These are phyloP conservation scores for Umimayanthus kanabou DNA, from an alignment of 92 coral and sea anemone species.

Conservation along the genomic window DNA sequence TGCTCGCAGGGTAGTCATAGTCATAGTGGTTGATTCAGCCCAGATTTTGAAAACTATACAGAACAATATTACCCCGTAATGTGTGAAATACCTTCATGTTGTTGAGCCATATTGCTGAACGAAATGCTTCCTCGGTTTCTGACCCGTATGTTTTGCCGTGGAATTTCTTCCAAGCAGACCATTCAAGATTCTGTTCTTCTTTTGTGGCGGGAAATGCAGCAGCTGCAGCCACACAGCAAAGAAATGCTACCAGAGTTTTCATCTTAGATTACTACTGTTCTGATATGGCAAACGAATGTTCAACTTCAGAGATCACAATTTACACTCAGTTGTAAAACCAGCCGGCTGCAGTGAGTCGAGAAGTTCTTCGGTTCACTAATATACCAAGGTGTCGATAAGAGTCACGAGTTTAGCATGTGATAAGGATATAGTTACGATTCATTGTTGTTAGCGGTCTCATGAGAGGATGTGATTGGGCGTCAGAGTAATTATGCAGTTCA, in stretches of 20 bases:
- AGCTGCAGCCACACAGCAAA: constrained; percentile 34
- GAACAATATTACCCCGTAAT: neutral
- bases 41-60: neutral
- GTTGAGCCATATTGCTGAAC: constrained; percentile 54
- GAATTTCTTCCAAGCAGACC: constrained; percentile 55
- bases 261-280: constrained; percentile 14
- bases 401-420: constrained; percentile 44
- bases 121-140: constrained; percentile 47
- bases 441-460: neutral
- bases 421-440: neutral
- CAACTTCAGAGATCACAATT: neutral
- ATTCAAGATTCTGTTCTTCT: constrained; percentile 30
- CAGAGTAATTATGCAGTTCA: neutral
- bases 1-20: neutral
- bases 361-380: neutral
- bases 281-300: neutral
- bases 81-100: constrained; percentile 49
- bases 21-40: neutral
- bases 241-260: constrained; percentile 40
- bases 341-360: neutral
- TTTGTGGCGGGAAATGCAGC: constrained; percentile 33
- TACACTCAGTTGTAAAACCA: neutral
- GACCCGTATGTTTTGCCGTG: constrained; percentile 50
- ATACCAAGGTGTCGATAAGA: neutral
- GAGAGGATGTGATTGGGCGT: constrained; percentile 9